Evolutionary conservation across 2,888 invertebrate genomes (phyloP).

Genomic region (Hirtodrosophila trivittata): DNA sequence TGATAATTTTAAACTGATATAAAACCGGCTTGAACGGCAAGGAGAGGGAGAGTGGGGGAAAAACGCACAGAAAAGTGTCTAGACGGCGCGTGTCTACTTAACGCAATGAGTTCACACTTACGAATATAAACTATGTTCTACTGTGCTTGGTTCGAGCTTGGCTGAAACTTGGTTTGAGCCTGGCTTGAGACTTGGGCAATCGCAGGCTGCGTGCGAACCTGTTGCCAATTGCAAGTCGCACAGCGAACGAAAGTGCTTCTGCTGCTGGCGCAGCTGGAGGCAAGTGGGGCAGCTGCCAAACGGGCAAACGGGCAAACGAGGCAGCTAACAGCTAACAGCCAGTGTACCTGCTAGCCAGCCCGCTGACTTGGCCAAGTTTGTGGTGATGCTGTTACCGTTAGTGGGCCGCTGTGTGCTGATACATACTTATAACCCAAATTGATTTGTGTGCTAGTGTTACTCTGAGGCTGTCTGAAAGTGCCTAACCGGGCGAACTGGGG

Average conservation of each 20-base stretch:
- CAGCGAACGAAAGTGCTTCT: slow-evolving; percentile 60
- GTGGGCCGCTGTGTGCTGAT: slow-evolving; percentile 1
- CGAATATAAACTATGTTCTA: not conserved
- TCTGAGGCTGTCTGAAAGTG: slow-evolving; percentile 13
- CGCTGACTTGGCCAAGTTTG: slow-evolving; percentile 5
- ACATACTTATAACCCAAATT: slow-evolving; percentile 44
- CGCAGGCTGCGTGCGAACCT: slow-evolving; percentile 59
- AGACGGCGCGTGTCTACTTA: slow-evolving; percentile 19
- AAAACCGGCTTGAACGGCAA: not conserved
- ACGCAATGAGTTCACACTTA: slow-evolving; percentile 25
- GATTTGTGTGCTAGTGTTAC: slow-evolving; percentile 35
- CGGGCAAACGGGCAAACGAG: slow-evolving; percentile 32
- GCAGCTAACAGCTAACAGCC: not conserved
- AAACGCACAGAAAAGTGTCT: slow-evolving; percentile 16
- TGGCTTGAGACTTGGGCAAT: slow-evolving; percentile 50
- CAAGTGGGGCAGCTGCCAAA: slow-evolving; percentile 14
- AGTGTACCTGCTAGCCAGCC: not conserved
- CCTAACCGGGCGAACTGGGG: slow-evolving; percentile 50
- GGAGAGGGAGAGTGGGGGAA: too few species aligned
- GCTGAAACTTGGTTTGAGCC: not conserved
- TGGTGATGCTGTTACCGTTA: slow-evolving; percentile 28
- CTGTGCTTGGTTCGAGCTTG: too few species aligned
- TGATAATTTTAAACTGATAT: not conserved
- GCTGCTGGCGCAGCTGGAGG: slow-evolving; percentile 35
- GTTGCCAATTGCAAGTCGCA: slow-evolving; percentile 41